Evolutionary conservation across 2,888 invertebrate species (phyloP).

Genomic region (Helicoverpa assulta): DNA sequence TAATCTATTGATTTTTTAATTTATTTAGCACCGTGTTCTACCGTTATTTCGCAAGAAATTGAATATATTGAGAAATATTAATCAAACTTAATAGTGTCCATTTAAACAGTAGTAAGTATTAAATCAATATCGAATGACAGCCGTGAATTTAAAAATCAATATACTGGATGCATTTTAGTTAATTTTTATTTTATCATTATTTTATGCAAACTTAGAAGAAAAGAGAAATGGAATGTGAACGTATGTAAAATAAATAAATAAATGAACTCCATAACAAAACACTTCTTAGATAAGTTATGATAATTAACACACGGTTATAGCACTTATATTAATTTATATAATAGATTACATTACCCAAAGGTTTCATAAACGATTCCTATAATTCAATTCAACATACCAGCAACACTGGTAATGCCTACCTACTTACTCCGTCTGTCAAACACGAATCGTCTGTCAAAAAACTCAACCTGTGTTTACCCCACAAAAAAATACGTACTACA

Average conservation of each 20-base stretch:
- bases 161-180: background rate
- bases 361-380: too few relatives aligned
- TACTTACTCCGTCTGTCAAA: background rate
- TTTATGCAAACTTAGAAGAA: too few relatives aligned
- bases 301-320: too few relatives aligned
- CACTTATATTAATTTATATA: too few relatives aligned
- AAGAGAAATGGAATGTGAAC: too few relatives aligned
- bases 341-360: too few relatives aligned
- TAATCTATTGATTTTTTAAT: slow-evolving; percentile 20
- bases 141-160: background rate
- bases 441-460: background rate
- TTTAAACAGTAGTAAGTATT: background rate
- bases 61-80: slow-evolving; percentile 4
- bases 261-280: too few relatives aligned
- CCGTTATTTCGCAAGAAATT: slow-evolving; percentile 8
- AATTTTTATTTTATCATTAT: background rate
- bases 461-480: background rate
- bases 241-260: too few relatives aligned
- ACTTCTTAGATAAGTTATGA: too few relatives aligned
- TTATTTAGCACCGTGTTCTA: slow-evolving; percentile 10
- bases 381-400: too few relatives aligned
- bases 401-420: too few relatives aligned
- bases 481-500: slow-evolving; percentile 11
- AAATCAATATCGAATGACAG: background rate
- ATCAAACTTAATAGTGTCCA: slow-evolving; percentile 1